Evolutionary conservation across 2,888 invertebrate genomes (phyloP), one percentile per base, ranked within the genome.

Genomic region (Heliconius hortense): DNA sequence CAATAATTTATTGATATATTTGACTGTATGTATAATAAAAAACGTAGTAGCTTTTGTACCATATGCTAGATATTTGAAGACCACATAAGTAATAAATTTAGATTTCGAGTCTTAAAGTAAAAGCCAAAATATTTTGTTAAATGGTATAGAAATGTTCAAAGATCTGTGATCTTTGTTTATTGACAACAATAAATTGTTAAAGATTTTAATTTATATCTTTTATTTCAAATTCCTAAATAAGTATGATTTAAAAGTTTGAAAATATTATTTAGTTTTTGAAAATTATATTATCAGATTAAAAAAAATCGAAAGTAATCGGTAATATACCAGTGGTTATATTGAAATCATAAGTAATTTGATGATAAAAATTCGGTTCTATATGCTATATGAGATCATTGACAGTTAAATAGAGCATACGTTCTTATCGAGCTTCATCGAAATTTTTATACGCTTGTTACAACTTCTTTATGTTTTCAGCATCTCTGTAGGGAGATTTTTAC

Each of bases 161-260:
- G 92, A 88, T 91, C 89, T 90, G 88, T 88, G 90, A 90, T 92
- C 92, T 92, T 92, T 92, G 89, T 86, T 83, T 85, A 84, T 87
- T 87, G 85, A 88, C 88, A 89, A 86, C 87, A 92, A 90, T 90
- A 92, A 90, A 92, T 88, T 91, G 92, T 92, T 92, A 86, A 91
- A 86, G 81, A 85, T 86, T 82, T 73, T 31, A 48, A n/a, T 67
- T 73, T 53, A 64, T 77, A 72, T 66, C 69, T 80, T 78, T 78
- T 73, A 64, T 76, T 76, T 69, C 35, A 13, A 69, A 11, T 21
- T 62, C 48, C 48, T 43, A n/a, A 35, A 35, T 7, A 18, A 15
- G n/a, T 24, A 0, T 48, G 7, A 18, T 48, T 48, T 48, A 3
- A 15, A 43, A 35, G 8, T 35, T 35, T 35, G 31, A 35, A 35